These are phyloP conservation scores for Macrochelys suwanniensis DNA, from an alignment of 2,797 vertebrate species.

Conservation along the genomic window DNA sequence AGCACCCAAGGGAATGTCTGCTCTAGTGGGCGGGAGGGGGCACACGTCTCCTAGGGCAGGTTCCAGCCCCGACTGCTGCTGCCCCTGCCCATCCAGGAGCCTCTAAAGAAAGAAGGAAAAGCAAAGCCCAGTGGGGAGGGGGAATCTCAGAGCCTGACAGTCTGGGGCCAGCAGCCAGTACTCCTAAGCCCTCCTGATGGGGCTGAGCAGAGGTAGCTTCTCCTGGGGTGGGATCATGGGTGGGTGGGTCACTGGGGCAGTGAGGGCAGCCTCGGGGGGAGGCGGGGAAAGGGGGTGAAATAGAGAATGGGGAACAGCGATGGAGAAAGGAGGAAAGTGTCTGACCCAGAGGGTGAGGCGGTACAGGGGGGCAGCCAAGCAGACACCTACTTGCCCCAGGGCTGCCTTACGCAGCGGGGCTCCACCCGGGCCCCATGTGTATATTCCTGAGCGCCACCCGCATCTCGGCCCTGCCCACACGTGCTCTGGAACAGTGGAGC, in stretches of 20 bases:
- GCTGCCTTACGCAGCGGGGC: background rate
- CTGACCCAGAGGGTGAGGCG: background rate
- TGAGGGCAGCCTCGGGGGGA: background rate
- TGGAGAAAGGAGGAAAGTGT: background rate
- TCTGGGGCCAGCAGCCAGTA: too few species aligned
- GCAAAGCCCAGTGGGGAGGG: too few species aligned
- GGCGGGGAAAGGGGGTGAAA: background rate
- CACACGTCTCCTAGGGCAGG: background rate
- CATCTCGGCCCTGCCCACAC: rapidly evolving
- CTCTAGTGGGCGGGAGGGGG: background rate
- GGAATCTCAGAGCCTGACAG: too few species aligned
- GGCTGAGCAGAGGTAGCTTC: too few species aligned
- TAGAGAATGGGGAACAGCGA: background rate
- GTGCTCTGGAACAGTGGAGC: rapidly evolving
- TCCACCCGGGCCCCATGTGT: background rate
- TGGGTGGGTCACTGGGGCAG: too few species aligned
- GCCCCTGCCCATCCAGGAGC: background rate
- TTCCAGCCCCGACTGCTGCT: background rate
- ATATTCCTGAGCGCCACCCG: rapidly evolving
- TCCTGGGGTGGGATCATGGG: too few species aligned
- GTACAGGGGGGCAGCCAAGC: background rate
- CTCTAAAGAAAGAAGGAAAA: background rate
- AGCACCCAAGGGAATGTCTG: background rate
- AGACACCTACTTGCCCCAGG: too few species aligned
- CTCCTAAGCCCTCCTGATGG: too few species aligned